Evolutionary conservation across 2,888 invertebrate genomes (phyloP), one percentile per base, ranked within the genome.

Genomic region (Halocaridina rubra): DNA sequence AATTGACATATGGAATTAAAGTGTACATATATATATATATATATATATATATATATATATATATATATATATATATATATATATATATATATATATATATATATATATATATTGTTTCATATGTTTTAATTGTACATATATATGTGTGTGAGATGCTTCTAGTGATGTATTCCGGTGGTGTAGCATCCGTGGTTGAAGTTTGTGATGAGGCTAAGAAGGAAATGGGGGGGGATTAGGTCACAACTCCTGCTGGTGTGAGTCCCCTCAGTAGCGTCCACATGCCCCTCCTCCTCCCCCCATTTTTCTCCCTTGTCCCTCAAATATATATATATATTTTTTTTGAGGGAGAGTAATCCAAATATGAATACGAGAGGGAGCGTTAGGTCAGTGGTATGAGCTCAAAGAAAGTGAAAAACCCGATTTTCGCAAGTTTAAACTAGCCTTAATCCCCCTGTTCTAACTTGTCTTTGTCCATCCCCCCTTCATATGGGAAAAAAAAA

Each of bases 61-160:
- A 24, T 67, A 67, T 67, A 67, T 67, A 67, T 24, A 67, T 67
- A 67, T 67, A 67, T 24, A 67, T 24, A 27, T 67, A 27, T 67
- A 67, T 67, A 67, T 24, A 67, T 67, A 67, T 67, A 67, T 24
- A 67, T 67, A 67, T 67, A 67, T 67, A 67, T 29, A 67, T 67
- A 67, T 29, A 67, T 29, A 27, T 67, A 29, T 27, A 67, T 67
- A 29, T 67, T 24, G 4, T 5, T 19, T 27, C 0, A 67, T 67
- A 5, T 67, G 16, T 19, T 64, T 19, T 64, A 64, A 19, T 19
- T n/a, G 22, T 64, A 46, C 2, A 2, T 46, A 46, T 2, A 53
- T 2, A 4, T 53, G 19, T 53, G 19, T 53, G 8, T 53, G 19
- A 10, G 4, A 19, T 53, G 53, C 53, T 0, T 53, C 53, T 19